Evolutionary conservation across 2,113 vertebrate genomes (phyloP).

Genomic region (Trichechus manatus): DNA sequence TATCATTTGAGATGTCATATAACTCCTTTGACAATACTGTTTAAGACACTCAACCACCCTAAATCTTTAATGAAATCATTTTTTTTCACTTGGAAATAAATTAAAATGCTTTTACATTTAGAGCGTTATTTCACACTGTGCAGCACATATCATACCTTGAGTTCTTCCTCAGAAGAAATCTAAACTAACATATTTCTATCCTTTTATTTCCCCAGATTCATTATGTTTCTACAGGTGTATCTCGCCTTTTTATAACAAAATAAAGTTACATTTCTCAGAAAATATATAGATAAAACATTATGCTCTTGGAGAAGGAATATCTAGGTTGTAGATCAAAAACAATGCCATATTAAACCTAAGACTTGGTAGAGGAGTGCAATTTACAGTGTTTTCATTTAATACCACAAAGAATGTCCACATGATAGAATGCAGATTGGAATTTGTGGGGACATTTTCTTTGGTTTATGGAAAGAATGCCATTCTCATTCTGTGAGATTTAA

Average conservation of each 20-base stretch:
- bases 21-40: background rate
- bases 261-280: slow-evolving; percentile 55
- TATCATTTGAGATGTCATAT: background rate
- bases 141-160: background rate
- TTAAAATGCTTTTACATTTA: background rate
- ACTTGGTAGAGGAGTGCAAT: background rate
- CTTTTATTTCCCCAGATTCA: background rate
- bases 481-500: slow-evolving; percentile 38
- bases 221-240: slow-evolving; percentile 7
- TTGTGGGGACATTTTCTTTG: slow-evolving; percentile 61
- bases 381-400: slow-evolving; percentile 66
- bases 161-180: background rate
- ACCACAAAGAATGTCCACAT: slow-evolving; percentile 41
- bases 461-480: slow-evolving; percentile 56
- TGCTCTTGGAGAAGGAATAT: background rate
- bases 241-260: slow-evolving; percentile 40
- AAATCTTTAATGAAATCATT: background rate
- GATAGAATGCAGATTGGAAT: slow-evolving; percentile 75
- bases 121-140: background rate
- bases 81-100: background rate
- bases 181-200: slow-evolving; percentile 43
- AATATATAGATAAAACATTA: slow-evolving; percentile 74
- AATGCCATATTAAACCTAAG: slow-evolving; percentile 15
- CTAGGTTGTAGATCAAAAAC: slow-evolving; percentile 54
- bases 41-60: background rate